Conservation (phyloP, 2,888 invertebrate species). For the Pheosia gnoma region DNA sequence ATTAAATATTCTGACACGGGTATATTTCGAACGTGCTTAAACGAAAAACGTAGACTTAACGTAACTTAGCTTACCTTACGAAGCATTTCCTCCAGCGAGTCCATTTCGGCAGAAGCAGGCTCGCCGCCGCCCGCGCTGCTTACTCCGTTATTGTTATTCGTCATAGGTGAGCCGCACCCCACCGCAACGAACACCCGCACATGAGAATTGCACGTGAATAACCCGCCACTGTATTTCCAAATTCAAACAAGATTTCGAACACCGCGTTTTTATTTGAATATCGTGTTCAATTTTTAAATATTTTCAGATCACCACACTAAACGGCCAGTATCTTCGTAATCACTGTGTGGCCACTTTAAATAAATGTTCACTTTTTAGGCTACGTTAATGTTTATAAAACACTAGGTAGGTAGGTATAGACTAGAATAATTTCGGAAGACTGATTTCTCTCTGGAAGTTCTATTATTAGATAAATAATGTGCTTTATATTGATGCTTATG, state of each 20-base stretch:
- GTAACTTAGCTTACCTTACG: constrained; percentile 85
- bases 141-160: constrained; percentile 86
- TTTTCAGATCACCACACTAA: not conserved
- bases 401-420: constrained; percentile 32
- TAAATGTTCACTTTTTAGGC: too few species aligned
- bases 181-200: constrained; percentile 46
- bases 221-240: constrained; percentile 41
- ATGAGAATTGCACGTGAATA: constrained; percentile 43
- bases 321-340: not conserved
- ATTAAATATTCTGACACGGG: constrained; percentile 15
- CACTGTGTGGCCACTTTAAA: constrained; percentile 2
- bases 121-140: constrained; percentile 85
- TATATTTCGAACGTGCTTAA: constrained; percentile 26
- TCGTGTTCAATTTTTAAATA: not conserved
- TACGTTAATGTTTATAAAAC: constrained; percentile 11
- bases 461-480: not conserved
- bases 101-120: constrained; percentile 87
- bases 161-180: constrained; percentile 80
- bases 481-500: not conserved
- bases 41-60: constrained; percentile 26
- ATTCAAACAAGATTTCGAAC: constrained; percentile 8
- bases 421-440: constrained; percentile 52
- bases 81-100: constrained; percentile 91
- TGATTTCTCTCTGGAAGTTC: constrained; percentile 24
- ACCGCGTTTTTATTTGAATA: not conserved